Conservation (phyloP, 2,888 invertebrate genomes). For the Cephalotes varians region DNA sequence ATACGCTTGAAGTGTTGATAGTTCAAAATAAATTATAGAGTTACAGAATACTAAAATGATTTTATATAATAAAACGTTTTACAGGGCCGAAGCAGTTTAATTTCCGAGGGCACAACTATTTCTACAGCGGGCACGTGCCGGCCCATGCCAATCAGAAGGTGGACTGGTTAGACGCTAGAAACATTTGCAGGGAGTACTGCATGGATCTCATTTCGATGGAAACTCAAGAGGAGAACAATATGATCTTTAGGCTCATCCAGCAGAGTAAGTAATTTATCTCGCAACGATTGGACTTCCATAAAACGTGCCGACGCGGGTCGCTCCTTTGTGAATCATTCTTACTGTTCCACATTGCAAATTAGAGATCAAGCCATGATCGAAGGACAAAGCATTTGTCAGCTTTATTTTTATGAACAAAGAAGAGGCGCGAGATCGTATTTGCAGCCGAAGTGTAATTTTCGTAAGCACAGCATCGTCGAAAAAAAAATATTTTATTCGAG, state of each 20-base stretch:
- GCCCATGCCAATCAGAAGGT: conserved; percentile 92
- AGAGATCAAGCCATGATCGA: conserved; percentile 30
- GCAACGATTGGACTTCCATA: neutral
- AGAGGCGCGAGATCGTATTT: neutral
- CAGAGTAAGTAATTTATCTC: conserved; percentile 89
- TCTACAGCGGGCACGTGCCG: conserved; percentile 94
- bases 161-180: conserved; percentile 96
- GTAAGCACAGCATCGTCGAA: neutral
- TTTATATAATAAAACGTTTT: neutral
- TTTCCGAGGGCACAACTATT: conserved; percentile 95
- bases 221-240: conserved; percentile 95
- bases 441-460: neutral
- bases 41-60: neutral
- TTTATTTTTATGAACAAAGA: conserved; percentile 9
- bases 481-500: neutral
- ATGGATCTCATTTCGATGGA: conserved; percentile 97
- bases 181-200: conserved; percentile 96
- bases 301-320: conserved; percentile 9
- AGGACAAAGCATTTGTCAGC: neutral
- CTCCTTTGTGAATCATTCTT: conserved; percentile 35
- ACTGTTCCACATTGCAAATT: conserved; percentile 26
- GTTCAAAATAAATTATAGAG: neutral
- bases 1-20: neutral
- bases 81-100: conserved; percentile 96
- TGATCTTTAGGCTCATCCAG: conserved; percentile 95